Evolutionary conservation across 2,797 vertebrate genomes (phyloP), one percentile per base, ranked within the genome.

Genomic region (Molossus molossus): DNA sequence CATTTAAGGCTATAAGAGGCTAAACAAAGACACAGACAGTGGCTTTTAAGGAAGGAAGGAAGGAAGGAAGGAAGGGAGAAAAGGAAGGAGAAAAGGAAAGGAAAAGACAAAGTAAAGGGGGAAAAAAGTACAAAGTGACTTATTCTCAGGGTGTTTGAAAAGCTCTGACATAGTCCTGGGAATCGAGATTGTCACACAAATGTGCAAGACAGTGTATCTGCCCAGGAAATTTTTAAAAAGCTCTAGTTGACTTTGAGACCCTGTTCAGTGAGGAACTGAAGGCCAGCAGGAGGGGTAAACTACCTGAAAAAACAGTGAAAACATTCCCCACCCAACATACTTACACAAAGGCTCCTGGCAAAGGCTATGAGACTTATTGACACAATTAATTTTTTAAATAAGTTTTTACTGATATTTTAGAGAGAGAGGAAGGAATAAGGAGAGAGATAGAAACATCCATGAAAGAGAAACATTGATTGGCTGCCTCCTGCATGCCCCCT

Each of bases 1-100:
- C 40, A 94, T 85, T 81, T 95, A 73, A 73, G n/a, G n/a, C 27
- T 95, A 80, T 73, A 94, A 79, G 15, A 93, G 40, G 37, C 25
- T 73, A 94, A 75, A 53, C 13, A 27, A 65, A 18, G 15, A 67
- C 15, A 69, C 69, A 12, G 15, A 27, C 45, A 18, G 48, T 29
- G 15, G 15, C 14, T n/a, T n/a, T n/a, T n/a, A 21, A 69, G 11
- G 11, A 69, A 37, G 53, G 6, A 33, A 57, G n/a, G 18, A 69
- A 21, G 2, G 27, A 25, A 25, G 6, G 21, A 84, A 40, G 3
- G 64, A 20, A 69, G 9, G n/a, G 18, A 67, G n/a, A n/a, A n/a
- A n/a, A n/a, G n/a, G n/a, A n/a, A n/a, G n/a, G n/a, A n/a, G n/a
- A n/a, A n/a, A n/a, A n/a, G n/a, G n/a, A n/a, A n/a, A n/a, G n/a